These are phyloP conservation scores for Ciconia nigra DNA, from an alignment of 2,797 vertebrate species.

Conservation along the genomic window DNA sequence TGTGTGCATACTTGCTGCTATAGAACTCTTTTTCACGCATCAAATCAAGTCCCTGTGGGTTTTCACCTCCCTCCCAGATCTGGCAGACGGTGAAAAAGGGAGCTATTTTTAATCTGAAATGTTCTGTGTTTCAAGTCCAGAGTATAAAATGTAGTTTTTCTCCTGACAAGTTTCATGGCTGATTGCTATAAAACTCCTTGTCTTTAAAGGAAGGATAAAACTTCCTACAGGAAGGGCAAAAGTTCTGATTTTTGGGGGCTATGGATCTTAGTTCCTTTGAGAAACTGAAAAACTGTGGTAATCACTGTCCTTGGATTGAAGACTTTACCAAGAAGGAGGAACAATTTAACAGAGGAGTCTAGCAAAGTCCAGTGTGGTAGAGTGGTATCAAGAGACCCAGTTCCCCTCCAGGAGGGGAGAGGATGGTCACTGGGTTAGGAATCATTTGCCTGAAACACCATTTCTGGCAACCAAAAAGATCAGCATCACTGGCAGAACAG, in stretches of 20 bases:
- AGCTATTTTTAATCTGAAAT: slow-evolving; percentile 59
- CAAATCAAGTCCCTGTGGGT: slow-evolving; percentile 22
- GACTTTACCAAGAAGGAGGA: neutral
- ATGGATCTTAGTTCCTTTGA: neutral
- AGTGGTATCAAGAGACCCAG: neutral
- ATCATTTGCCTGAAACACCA: neutral
- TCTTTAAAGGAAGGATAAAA: neutral
- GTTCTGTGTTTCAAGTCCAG: slow-evolving; percentile 17
- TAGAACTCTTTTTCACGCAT: slow-evolving; percentile 20
- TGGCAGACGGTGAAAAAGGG: slow-evolving; percentile 49
- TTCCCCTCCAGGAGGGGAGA: neutral
- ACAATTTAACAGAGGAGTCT: neutral
- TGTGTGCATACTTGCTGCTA: neutral
- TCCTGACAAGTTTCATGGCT: neutral
- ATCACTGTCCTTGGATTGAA: neutral
- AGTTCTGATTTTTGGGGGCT: neutral
- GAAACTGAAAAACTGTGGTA: neutral
- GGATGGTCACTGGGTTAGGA: neutral
- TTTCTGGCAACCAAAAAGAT: neutral
- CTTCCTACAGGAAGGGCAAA: neutral
- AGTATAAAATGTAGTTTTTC: slow-evolving; percentile 22
- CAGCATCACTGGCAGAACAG: neutral
- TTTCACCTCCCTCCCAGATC: slow-evolving; percentile 41
- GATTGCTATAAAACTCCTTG: neutral
- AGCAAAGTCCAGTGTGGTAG: neutral